Conservation (phyloP, 2,888 invertebrate genomes). For the Epinotia nisella region DNA sequence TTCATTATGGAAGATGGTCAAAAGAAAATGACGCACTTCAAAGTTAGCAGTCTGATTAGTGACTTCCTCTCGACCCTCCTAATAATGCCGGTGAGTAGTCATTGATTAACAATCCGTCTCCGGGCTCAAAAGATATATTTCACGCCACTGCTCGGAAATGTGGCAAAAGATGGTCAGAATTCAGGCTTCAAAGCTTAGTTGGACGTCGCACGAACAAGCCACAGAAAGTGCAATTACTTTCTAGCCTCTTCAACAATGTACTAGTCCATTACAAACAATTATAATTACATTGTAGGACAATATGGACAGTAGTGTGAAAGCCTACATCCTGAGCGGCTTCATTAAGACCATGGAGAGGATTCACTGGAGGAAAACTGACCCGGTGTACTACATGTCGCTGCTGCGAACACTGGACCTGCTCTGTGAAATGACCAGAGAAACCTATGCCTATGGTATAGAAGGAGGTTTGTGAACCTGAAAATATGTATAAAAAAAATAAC, state of each 20-base stretch:
- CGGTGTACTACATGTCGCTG: constrained; percentile 88
- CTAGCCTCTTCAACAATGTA: too few relatives aligned
- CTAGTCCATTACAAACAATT: too few relatives aligned
- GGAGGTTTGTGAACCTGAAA: constrained; percentile 82
- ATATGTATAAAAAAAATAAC: too few relatives aligned
- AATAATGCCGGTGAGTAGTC: constrained; percentile 89
- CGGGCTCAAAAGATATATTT: not conserved
- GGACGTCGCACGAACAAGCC: too few relatives aligned
- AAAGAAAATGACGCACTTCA: constrained; percentile 88
- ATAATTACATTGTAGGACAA: constrained; percentile 86
- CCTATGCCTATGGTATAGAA: constrained; percentile 93
- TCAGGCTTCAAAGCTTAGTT: too few relatives aligned
- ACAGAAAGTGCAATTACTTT: too few relatives aligned
- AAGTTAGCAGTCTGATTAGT: constrained; percentile 88
- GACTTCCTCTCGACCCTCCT: constrained; percentile 93
- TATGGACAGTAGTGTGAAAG: constrained; percentile 92
- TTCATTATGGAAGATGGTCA: constrained; percentile 90
- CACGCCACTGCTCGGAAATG: too few relatives aligned
- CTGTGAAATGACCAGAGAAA: constrained; percentile 91
- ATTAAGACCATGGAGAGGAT: constrained; percentile 92
- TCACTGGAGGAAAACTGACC: constrained; percentile 88
- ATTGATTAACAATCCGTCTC: not conserved
- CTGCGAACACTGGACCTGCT: constrained; percentile 91
- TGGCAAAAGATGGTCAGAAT: too few relatives aligned
- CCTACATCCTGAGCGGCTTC: constrained; percentile 91